Conservation (phyloP, 2,797 vertebrate genomes). For the Tokudaia tokunoshimensis region DNA sequence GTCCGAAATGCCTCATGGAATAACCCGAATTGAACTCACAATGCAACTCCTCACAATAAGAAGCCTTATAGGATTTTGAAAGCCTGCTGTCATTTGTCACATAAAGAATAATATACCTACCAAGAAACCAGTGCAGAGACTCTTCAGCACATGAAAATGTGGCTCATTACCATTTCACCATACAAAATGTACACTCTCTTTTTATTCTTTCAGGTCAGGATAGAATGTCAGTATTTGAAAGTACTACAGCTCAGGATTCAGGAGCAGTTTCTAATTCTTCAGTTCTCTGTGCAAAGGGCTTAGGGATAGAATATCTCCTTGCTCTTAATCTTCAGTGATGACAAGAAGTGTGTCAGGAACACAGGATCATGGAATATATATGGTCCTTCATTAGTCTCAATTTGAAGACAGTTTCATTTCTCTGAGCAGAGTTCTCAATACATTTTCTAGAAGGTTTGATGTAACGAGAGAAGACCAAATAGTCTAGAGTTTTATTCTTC, state of each 20-base stretch:
- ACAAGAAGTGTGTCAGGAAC: constrained; percentile 85
- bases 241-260: constrained; percentile 80
- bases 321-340: constrained; percentile 82
- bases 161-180: not conserved
- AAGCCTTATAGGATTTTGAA: constrained; percentile 54
- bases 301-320: constrained; percentile 82
- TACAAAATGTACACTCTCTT: not conserved
- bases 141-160: not conserved
- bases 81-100: not conserved
- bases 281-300: constrained; percentile 81
- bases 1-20: not conserved
- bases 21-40: constrained; percentile 19
- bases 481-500: constrained; percentile 79
- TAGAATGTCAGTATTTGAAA: constrained; percentile 62
- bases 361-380: constrained; percentile 84
- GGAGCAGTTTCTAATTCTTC: constrained; percentile 82
- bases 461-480: constrained; percentile 82
- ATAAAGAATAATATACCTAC: constrained; percentile 50
- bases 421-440: constrained; percentile 83
- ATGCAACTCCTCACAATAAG: constrained; percentile 30
- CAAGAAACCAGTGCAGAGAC: constrained; percentile 3
- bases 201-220: not conserved
- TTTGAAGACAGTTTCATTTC: constrained; percentile 83
- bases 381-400: constrained; percentile 86
- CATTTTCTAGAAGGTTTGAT: constrained; percentile 85